phyloP scores from a whole-genome alignment of 1,140 invertebrate genomes.

The Drosophila busckii region DNA sequence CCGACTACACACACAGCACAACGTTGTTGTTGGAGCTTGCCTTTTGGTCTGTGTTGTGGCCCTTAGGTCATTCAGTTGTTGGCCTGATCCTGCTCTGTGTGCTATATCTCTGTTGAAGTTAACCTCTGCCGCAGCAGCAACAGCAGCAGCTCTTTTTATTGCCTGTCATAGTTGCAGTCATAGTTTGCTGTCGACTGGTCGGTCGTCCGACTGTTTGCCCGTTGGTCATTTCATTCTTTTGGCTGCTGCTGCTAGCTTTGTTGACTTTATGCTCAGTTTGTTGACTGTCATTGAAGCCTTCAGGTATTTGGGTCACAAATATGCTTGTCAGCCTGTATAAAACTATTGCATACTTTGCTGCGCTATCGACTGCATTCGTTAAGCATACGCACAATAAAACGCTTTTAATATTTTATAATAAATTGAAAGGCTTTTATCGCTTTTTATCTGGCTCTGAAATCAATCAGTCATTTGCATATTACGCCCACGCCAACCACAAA shows the following conservation, averaged over 20 bases:
- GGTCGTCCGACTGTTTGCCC: constrained; percentile 18
- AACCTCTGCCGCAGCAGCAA: not conserved
- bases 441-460: too few relatives aligned
- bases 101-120: constrained; percentile 12
- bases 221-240: constrained; percentile 9
- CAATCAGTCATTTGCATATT: too few relatives aligned
- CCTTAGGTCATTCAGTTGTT: constrained; percentile 48
- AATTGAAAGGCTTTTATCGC: too few relatives aligned
- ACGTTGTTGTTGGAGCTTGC: constrained; percentile 5
- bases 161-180: not conserved
- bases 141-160: constrained; percentile 24
- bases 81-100: constrained; percentile 35
- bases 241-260: not conserved
- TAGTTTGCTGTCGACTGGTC: too few relatives aligned
- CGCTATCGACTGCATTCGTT: not conserved
- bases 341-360: constrained; percentile 7
- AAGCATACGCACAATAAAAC: too few relatives aligned
- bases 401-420: too few relatives aligned
- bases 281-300: constrained; percentile 16
- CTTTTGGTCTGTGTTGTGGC: constrained; percentile 16
- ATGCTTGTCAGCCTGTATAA: constrained; percentile 2
- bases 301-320: constrained; percentile 23
- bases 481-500: constrained; percentile 16
- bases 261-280: not conserved
- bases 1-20: not conserved